Base-by-base conservation (phyloP, 2,888 invertebrate genomes). In the Cheilosia scutellata region DNA sequence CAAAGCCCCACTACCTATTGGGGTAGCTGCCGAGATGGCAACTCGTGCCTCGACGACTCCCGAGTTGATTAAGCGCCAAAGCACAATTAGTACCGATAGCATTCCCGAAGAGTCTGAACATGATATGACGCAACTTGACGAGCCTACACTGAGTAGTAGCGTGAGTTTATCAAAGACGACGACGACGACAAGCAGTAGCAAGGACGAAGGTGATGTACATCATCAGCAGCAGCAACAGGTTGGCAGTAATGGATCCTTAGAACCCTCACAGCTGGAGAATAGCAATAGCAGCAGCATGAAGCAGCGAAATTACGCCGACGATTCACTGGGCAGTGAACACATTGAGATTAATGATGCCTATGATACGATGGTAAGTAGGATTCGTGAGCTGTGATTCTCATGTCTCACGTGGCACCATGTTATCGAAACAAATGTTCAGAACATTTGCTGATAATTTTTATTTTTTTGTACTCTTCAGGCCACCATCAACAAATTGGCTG, bases 71-170 rank as follows among this genome's bases (percentile, higher is more conserved):
- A 91, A 91, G 84, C 90, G 89, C 78, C 91, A 90, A 87, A 91
- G 90, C 88, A 90, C 90, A 58, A 90, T 91, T 49, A 91, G 90
- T 87, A 90, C 90, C 49, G 90, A 92, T 87, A 91, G 90, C 89
- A 90, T 90, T 90, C 91, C 90, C 44, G 91, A 91, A 88, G 90
- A 92, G 89, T 90, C 90, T 33, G 90, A 89, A 65, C 90, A 91
- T 78, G 91, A 91, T 74, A 89, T 91, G 66, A 89, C 89, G 16
- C 88, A 90, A 87, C 88, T 86, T 62, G 89, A 87, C 77, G 88
- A 87, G 33, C 66, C 86, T 62, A 77, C 82, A 60, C 77, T 75
- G 5, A 87, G 72, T 63, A 75, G 77, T 77, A 82, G 87, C 78
- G 78, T 82, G 75, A 88, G 60, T 60, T 68, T 76, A 75, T 79